A percentile compares a stretch with the other conserved stretches of the same genome.
Evolutionary conservation across 2,888 invertebrate species (phyloP).

Genomic region (Odontocolon sp.): DNA sequence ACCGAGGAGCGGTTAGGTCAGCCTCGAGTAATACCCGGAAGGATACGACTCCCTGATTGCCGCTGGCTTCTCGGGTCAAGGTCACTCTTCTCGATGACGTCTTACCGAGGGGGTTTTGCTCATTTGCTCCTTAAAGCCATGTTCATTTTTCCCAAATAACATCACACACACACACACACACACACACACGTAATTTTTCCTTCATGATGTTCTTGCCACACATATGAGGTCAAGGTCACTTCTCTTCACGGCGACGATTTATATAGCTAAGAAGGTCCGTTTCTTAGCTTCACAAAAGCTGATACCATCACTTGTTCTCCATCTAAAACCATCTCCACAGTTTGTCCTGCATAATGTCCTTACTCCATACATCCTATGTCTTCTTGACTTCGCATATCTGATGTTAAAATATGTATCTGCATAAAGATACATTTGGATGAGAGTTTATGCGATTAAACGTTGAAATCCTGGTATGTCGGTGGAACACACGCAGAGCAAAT

Average conservation of each 20-base stretch:
- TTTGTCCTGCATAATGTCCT: background rate
- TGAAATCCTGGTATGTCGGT: background rate
- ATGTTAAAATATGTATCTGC: background rate
- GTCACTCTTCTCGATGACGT: slow-evolving; percentile 65
- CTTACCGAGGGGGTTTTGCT: slow-evolving; percentile 29
- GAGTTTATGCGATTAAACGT: background rate
- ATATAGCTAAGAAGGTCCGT: too few species aligned
- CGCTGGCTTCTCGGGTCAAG: slow-evolving; percentile 73
- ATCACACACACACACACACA: too few species aligned
- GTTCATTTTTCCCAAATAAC: too few species aligned
- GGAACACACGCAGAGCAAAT: background rate
- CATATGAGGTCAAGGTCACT: slow-evolving; percentile 7
- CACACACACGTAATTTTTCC: background rate
- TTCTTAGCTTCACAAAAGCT: too few species aligned
- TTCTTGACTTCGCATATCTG: background rate
- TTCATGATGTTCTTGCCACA: background rate
- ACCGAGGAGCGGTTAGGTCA: slow-evolving; percentile 70
- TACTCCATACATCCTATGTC: background rate
- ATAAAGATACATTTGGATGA: background rate
- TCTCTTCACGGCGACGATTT: background rate
- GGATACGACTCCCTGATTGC: slow-evolving; percentile 68
- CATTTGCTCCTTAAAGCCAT: background rate
- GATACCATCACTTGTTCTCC: too few species aligned
- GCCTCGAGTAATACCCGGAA: slow-evolving; percentile 68
- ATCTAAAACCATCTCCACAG: too few species aligned